A percentile compares a stretch with the other conserved stretches of the same genome.
Conservation (phyloP, 2,113 vertebrate species). For the Chamaetylas fuelleborni region DNA sequence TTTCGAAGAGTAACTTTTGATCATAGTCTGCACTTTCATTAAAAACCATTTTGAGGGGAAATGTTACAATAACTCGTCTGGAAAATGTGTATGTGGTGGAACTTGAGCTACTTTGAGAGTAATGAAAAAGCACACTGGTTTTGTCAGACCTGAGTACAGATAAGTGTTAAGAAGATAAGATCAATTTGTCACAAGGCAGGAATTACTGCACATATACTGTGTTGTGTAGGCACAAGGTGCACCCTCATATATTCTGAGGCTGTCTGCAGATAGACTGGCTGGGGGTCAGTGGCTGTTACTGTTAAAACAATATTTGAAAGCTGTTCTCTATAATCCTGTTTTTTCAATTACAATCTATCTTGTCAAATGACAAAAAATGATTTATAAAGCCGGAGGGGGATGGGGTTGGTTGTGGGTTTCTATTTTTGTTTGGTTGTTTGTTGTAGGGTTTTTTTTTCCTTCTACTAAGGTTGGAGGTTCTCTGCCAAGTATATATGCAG, state of each 20-base stretch:
- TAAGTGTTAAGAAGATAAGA: background rate
- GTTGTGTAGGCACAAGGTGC: background rate
- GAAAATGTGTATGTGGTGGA: background rate
- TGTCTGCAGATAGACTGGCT: background rate
- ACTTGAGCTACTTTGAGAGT: background rate
- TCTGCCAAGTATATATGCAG: background rate
- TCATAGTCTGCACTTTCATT: background rate
- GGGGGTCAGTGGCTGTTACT: background rate
- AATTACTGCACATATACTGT: background rate
- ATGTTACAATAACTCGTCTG: background rate
- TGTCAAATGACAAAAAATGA: background rate
- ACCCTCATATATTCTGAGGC: background rate
- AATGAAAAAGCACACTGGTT: background rate
- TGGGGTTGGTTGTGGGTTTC: background rate
- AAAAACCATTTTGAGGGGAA: background rate
- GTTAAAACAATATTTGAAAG: background rate
- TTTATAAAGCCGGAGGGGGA: accelerated
- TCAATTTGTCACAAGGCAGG: background rate
- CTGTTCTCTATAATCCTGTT: background rate
- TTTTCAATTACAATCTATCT: background rate
- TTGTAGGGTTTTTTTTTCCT: background rate
- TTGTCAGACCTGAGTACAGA: background rate
- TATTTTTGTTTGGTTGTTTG: background rate
- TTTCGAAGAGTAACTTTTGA: background rate
- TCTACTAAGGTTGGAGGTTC: background rate